Base-by-base conservation (phyloP, 2,113 vertebrate species). In the Benitochromis conjunctus region DNA sequence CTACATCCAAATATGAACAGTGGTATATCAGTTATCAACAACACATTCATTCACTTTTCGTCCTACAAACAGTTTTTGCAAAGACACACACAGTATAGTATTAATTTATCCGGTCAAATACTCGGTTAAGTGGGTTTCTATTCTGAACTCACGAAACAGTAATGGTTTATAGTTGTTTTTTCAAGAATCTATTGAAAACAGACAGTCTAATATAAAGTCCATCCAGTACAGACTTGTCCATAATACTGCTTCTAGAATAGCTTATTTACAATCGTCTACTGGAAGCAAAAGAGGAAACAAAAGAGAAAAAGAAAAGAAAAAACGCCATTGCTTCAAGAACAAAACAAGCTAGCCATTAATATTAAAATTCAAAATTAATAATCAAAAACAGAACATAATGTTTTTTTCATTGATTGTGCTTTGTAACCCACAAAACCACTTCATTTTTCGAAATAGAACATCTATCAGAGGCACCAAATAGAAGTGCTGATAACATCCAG, bases 181-280 rank as follows among this genome's bases (percentile, higher is more conserved):
- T 84, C 69, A 94, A 93, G 91, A 93, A 90, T 94, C 92, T 95
- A 94, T 93, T 95, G 92, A 94, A 95, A 96, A 94, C 91, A 94
- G 92, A 95, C 93, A 94, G 89, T 94, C 91, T 95, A 95, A 94
- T 94, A 96, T 92, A 95, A 96, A 96, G 94, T 95, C 93, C 93
- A 94, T 95, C 93, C 94, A 92, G 89, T 93, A 93, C 91, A 93
- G 94, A 95, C 91, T 94, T 93, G 86, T 95, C 94, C 94, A 93
- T 92, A 84, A 89, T 90, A 95, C 93, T 93, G 94, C 87, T 94
- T 93, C 95, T 95, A 96, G 84, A 92, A 94, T 92, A 97, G 96
- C 95, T 85, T 97, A 97, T 97, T 96, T 97, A 97, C 96, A 97
- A 92, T 95, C 85, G 18, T 93, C 95, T 96, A 95, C 82, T 92